phyloP scores from a whole-genome alignment of 2,888 invertebrate species.

The Mythimna loreyi region DNA sequence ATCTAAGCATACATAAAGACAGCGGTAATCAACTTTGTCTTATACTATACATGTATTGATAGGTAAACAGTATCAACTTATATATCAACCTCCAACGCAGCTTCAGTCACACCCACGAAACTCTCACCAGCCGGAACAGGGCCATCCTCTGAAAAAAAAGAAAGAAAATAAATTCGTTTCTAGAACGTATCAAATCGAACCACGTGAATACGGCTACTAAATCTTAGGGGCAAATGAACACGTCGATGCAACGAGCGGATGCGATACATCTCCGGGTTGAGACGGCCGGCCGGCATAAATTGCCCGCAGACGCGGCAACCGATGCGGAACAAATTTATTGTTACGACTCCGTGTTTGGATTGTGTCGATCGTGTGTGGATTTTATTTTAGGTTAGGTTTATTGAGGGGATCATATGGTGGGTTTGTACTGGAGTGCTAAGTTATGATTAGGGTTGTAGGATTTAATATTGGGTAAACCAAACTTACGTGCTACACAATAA shows the following conservation, averaged over 20 bases:
- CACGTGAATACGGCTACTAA: constrained; percentile 71
- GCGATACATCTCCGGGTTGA: constrained; percentile 80
- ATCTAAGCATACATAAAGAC: too few species aligned
- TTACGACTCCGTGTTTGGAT: constrained; percentile 63
- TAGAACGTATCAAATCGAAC: constrained; percentile 60
- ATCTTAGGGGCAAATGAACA: constrained; percentile 82
- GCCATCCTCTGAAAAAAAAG: constrained; percentile 29
- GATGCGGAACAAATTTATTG: constrained; percentile 75
- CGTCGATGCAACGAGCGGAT: constrained; percentile 80
- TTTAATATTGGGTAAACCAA: too few species aligned
- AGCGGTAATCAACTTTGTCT: too few species aligned
- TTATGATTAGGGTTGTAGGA: background rate
- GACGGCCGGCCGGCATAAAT: constrained; percentile 78
- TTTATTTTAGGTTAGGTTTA: constrained; percentile 50
- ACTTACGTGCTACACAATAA: too few species aligned
- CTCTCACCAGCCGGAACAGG: constrained; percentile 16
- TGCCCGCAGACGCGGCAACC: constrained; percentile 77
- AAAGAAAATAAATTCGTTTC: constrained; percentile 50
- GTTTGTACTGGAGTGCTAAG: background rate
- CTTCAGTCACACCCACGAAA: constrained; percentile 1
- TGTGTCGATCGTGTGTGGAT: constrained; percentile 58
- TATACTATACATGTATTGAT: too few species aligned
- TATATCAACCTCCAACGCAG: background rate
- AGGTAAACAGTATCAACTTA: background rate
- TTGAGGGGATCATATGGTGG: constrained; percentile 4